Evolutionary conservation across 2,888 invertebrate species (phyloP).

Genomic region (Lasius fuliginosus): DNA sequence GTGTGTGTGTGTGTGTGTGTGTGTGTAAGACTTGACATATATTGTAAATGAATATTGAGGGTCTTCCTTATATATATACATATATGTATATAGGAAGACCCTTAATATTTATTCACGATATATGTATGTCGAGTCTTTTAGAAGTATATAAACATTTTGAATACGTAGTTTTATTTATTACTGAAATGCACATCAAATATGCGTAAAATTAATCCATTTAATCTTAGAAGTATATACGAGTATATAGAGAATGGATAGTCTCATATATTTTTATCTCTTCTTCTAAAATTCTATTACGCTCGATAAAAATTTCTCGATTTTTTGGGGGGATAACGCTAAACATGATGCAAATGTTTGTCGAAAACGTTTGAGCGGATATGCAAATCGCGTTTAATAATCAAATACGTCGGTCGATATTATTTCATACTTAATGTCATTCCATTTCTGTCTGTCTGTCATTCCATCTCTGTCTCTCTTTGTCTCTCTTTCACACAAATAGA

Average conservation of each 20-base stretch:
- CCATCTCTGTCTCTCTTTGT: background rate
- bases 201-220: background rate
- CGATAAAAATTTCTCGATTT: background rate
- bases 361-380: slow-evolving; percentile 17
- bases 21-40: too few species aligned
- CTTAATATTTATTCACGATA: background rate
- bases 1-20: too few species aligned
- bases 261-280: background rate
- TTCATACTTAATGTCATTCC: slow-evolving; percentile 34
- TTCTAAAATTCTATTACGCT: background rate
- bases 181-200: background rate
- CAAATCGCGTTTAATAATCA: slow-evolving; percentile 40
- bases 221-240: background rate
- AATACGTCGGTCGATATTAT: slow-evolving; percentile 20
- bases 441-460: background rate
- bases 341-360: slow-evolving; percentile 8
- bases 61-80: too few species aligned
- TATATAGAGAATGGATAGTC: background rate
- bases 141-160: background rate
- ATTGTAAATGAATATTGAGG: too few species aligned
- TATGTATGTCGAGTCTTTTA: background rate
- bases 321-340: background rate
- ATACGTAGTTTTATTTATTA: background rate
- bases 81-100: background rate
- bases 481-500: background rate